These are phyloP conservation scores for Callithrix jacchus DNA, from an alignment of 2,113 vertebrate species.

Conservation along the genomic window DNA sequence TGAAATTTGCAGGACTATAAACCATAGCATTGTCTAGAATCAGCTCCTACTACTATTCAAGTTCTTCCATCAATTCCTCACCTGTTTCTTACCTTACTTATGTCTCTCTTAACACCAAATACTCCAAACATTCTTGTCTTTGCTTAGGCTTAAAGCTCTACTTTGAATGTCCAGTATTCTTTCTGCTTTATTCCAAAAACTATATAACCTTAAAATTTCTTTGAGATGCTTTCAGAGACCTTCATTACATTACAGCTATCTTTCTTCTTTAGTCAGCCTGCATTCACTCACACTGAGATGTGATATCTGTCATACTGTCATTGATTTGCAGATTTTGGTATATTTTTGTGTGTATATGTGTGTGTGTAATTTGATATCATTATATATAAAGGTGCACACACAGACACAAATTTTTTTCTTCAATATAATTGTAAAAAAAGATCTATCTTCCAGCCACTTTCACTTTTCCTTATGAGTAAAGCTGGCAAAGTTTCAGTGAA, in stretches of 20 bases:
- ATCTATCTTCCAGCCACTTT: background rate
- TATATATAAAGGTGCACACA: background rate
- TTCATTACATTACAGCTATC: background rate
- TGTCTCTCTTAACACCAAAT: background rate
- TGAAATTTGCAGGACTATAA: background rate
- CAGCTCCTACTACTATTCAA: background rate
- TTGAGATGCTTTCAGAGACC: background rate
- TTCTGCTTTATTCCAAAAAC: background rate
- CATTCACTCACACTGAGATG: background rate
- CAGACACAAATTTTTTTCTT: background rate
- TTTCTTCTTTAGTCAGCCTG: background rate
- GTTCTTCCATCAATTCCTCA: background rate
- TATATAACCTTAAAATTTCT: background rate
- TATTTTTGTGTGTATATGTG: background rate
- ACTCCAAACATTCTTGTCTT: background rate
- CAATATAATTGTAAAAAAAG: background rate
- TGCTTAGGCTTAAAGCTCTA: background rate
- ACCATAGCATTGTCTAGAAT: background rate
- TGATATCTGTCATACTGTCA: background rate
- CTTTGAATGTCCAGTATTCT: background rate
- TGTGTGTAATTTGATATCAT: background rate
- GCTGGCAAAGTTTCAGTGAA: background rate
- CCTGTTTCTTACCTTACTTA: background rate
- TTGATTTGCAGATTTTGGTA: background rate
- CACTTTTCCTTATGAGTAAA: background rate